Evolutionary conservation across 2,797 vertebrate species (phyloP), one percentile per base, ranked within the genome.

Genomic region (Chelon labrosus): DNA sequence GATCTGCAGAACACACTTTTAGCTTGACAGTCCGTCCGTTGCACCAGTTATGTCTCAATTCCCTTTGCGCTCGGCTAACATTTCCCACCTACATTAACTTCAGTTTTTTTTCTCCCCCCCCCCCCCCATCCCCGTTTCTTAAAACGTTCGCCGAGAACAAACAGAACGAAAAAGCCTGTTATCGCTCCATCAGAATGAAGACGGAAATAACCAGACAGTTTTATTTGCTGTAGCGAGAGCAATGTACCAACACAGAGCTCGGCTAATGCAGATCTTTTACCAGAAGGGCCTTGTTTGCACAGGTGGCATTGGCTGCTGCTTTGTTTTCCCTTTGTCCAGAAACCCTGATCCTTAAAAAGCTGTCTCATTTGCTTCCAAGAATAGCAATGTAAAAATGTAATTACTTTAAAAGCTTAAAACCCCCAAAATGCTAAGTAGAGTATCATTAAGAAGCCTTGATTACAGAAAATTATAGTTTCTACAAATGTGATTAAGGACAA

Each of bases 271-370:
- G 75, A 79, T 88, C 80, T 82, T 85, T 86, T 80, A 88, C 83
- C 87, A 91, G 86, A 85, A 75, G 57, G 63, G 72, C 64, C 77
- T 83, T 94, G 91, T 95, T 95, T 94, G 90, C 87, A 93, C 93
- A 94, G 93, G 93, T 94, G 92, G 88, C 88, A 89, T 62, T 75
- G 84, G 89, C 89, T 80, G 73, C 86, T 85, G 88, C 75, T 79
- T 90, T 84, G 80, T 92, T 92, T 91, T 90, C 54, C 78, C 78
- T 93, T 93, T 94, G 89, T 94, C 81, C 76, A 82, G 72, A 87
- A 83, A 35, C 86, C 72, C 80, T 87, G 80, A 84, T 79, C 77
- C 83, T 83, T 51, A 63, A 83, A 77, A 89, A 75, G 62, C 54
- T 3, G 47, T 88, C 78, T 90, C 81, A 89, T 94, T 91, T 83